A percentile compares a stretch with the other conserved stretches of the same genome.
Evolutionary conservation across 2,797 vertebrate genomes (phyloP).

Genomic region (Neomorphus geoffroyi): DNA sequence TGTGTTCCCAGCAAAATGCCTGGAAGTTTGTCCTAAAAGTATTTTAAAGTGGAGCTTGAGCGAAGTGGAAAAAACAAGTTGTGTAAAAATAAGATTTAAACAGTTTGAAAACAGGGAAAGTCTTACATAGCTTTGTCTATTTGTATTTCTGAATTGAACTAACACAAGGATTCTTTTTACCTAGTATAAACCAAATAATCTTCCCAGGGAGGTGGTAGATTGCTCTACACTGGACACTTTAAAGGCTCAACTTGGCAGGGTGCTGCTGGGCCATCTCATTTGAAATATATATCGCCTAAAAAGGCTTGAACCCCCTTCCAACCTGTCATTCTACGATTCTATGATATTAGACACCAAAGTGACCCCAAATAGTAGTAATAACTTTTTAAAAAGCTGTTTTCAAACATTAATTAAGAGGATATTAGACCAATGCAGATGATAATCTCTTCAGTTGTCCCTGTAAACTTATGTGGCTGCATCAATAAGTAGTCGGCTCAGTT

Average conservation of each 20-base stretch:
- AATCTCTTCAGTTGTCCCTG: background rate
- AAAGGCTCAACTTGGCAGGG: too few relatives aligned
- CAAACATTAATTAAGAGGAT: background rate
- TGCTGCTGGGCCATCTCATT: too few relatives aligned
- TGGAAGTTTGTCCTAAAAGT: background rate
- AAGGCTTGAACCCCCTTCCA: too few relatives aligned
- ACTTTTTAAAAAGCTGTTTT: background rate
- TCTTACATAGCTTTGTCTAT: background rate
- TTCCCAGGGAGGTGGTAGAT: too few relatives aligned
- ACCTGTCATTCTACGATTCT: too few relatives aligned
- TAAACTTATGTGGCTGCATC: rapidly evolving
- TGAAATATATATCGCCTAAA: too few relatives aligned
- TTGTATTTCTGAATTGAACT: background rate
- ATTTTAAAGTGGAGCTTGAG: background rate
- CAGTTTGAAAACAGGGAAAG: background rate
- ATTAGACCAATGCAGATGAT: background rate
- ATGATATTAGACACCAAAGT: background rate
- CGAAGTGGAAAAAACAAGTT: background rate
- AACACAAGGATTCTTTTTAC: too few relatives aligned
- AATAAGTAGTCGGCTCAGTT: background rate
- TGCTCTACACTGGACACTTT: too few relatives aligned
- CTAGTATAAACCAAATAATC: too few relatives aligned
- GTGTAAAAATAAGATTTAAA: background rate
- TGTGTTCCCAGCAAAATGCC: background rate
- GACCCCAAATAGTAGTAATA: background rate